Conservation (phyloP, 2,797 vertebrate genomes). For the Okamejei kenojei region DNA sequence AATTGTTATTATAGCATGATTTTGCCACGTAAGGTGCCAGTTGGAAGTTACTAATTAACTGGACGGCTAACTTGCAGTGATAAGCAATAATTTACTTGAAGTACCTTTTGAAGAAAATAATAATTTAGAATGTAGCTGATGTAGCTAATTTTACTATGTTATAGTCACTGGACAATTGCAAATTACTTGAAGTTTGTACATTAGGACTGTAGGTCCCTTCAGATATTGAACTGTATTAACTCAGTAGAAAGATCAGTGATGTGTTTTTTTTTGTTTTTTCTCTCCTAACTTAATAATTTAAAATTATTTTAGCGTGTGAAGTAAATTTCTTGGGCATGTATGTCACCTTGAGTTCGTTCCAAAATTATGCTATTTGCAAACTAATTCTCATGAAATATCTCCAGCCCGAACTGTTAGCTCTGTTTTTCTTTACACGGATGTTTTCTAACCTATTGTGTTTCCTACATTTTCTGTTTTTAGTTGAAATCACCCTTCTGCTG, state of each 20-base stretch:
- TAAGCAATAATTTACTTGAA: background rate
- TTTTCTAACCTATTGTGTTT: too few relatives aligned
- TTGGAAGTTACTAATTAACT: background rate
- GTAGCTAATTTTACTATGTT: background rate
- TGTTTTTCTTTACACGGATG: too few relatives aligned
- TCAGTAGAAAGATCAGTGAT: background rate
- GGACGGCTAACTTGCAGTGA: background rate
- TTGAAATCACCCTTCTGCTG: background rate
- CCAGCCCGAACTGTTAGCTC: too few relatives aligned
- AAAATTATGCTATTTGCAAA: background rate
- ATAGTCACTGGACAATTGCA: background rate
- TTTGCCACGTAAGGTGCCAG: too few relatives aligned
- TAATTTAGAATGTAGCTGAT: background rate
- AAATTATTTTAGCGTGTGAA: background rate
- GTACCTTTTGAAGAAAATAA: background rate
- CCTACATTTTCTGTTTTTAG: too few relatives aligned
- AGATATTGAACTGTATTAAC: background rate
- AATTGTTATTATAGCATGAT: background rate
- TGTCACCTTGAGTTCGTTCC: background rate
- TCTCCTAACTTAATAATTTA: background rate
- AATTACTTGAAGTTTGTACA: background rate
- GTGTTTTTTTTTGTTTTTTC: background rate
- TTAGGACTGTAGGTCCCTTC: background rate
- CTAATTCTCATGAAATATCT: too few relatives aligned
- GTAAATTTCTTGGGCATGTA: background rate